Evolutionary conservation across 1,140 invertebrate genomes (phyloP).

Genomic region (Halictus rubicundus): DNA sequence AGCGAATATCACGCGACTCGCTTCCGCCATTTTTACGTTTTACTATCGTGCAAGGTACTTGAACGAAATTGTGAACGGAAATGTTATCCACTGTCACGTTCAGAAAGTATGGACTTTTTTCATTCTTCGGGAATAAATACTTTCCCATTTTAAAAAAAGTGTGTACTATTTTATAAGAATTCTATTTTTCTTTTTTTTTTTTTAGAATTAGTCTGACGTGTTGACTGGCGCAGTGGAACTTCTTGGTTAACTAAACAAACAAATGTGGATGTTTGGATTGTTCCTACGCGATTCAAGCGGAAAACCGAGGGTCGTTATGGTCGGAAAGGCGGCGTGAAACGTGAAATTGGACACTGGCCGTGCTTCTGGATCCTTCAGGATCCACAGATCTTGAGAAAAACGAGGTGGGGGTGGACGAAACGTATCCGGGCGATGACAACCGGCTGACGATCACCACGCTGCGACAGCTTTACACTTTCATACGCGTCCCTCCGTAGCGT

Average conservation of each 20-base stretch:
- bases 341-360: constrained; percentile 1
- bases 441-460: constrained; percentile 24
- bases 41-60: too few relatives aligned
- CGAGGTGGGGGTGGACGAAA: constrained; percentile 32
- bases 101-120: too few relatives aligned
- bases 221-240: background rate
- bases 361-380: background rate
- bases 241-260: background rate
- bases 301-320: background rate
- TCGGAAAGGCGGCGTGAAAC: background rate
- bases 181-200: too few relatives aligned
- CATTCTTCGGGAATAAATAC: too few relatives aligned
- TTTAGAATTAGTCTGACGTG: background rate
- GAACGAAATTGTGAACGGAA: too few relatives aligned
- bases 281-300: background rate
- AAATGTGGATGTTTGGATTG: background rate
- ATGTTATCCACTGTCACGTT: too few relatives aligned
- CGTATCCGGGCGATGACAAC: constrained; percentile 49
- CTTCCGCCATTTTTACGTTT: background rate
- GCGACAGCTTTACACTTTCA: constrained; percentile 33
- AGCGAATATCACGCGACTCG: background rate
- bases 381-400: constrained; percentile 15
- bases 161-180: too few relatives aligned
- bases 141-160: too few relatives aligned
- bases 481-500: background rate